Percentiles rank a stretch among this genome's conserved stretches.
Conservation (phyloP, 2,888 invertebrate species). For the Thysanoteuthis rhombus region DNA sequence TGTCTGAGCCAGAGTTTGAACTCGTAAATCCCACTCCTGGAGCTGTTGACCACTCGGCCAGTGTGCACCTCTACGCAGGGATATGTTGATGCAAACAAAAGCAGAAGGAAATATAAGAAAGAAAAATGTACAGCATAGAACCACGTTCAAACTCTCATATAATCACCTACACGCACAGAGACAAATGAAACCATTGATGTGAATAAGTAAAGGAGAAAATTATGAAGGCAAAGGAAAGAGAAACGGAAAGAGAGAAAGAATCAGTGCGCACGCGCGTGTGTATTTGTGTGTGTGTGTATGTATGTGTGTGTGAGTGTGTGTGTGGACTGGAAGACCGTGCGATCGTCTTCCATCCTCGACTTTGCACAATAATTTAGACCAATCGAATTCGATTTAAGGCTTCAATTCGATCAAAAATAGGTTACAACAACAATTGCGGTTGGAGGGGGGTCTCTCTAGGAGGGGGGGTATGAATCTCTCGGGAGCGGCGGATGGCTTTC, state of each 20-base stretch:
- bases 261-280: no score
- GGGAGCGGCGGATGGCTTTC: not conserved
- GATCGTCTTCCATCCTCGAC: not conserved
- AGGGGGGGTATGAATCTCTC: no score
- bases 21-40: no score
- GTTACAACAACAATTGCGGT: not conserved
- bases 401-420: not conserved
- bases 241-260: not conserved
- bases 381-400: not conserved
- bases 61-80: no score
- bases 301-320: no score
- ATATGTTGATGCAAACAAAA: no score
- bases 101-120: no score
- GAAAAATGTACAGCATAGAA: not conserved
- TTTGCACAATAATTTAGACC: not conserved
- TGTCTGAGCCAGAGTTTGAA: no score
- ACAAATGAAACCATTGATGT: not conserved
- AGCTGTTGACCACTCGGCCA: no score
- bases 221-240: not conserved
- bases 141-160: not conserved
- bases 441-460: no score
- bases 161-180: not conserved
- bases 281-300: no score
- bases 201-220: not conserved
- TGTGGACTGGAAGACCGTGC: not conserved